These are phyloP conservation scores for Ciconia boyciana DNA, from an alignment of 2,113 vertebrate species.

Conservation along the genomic window DNA sequence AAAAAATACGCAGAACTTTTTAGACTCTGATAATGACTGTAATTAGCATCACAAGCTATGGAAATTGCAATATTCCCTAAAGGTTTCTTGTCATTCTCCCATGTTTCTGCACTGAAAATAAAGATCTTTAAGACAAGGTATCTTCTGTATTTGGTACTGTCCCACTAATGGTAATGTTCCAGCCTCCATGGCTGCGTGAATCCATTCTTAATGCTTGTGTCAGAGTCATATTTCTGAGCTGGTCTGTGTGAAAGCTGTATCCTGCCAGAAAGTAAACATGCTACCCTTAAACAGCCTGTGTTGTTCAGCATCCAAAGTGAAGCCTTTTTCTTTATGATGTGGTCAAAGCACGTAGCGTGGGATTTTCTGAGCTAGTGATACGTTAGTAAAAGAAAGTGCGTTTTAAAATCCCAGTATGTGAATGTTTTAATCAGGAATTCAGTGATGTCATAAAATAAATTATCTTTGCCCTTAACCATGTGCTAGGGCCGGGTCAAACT, in stretches of 20 bases:
- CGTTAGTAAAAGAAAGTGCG: neutral
- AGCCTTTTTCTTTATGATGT: neutral
- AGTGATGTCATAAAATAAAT: neutral
- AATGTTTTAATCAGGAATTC: neutral
- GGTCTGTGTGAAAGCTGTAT: neutral
- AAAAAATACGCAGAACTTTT: neutral
- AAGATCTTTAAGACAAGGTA: conserved; percentile 14
- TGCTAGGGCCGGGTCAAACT: neutral
- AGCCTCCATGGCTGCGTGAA: neutral
- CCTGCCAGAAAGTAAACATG: conserved; percentile 19
- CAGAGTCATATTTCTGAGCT: neutral
- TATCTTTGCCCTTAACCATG: neutral
- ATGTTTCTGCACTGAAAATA: neutral
- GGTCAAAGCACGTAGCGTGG: neutral
- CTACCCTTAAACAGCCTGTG: neutral
- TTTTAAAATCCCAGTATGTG: neutral
- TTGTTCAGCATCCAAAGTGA: neutral
- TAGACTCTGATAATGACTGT: conserved; percentile 50
- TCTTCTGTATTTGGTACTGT: neutral
- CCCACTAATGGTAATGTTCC: neutral
- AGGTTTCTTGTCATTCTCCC: conserved; percentile 38
- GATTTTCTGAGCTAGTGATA: neutral
- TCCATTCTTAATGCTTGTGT: conserved; percentile 1
- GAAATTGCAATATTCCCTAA: conserved; percentile 42
- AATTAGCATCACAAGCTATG: conserved; percentile 67